Evolutionary conservation across 2,797 vertebrate species (phyloP).

Genomic region (Pipistrellus kuhlii): DNA sequence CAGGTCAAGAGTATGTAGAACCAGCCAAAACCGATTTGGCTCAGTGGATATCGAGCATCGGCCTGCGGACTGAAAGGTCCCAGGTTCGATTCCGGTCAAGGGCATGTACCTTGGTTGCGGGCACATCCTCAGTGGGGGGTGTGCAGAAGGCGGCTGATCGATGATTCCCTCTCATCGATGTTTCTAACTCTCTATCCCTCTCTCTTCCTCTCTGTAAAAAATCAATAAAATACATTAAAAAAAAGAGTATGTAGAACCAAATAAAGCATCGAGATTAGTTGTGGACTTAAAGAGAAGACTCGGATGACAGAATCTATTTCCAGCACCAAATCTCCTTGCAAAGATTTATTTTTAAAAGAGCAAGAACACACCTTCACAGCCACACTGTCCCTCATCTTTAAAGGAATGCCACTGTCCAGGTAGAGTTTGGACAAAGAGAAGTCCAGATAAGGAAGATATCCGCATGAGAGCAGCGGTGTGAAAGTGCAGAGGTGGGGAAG

Average conservation of each 20-base stretch:
- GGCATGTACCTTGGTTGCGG: too few relatives aligned
- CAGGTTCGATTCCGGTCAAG: too few relatives aligned
- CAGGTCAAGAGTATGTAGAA: neutral
- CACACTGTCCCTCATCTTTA: neutral
- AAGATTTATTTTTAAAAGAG: neutral
- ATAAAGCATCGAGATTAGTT: neutral
- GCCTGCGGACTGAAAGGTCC: too few relatives aligned
- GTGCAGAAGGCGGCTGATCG: too few relatives aligned
- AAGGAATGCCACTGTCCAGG: neutral
- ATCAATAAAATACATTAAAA: too few relatives aligned
- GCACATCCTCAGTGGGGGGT: too few relatives aligned
- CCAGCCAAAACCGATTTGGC: too few relatives aligned
- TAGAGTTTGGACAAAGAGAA: neutral
- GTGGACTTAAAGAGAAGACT: neutral
- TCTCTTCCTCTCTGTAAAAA: too few relatives aligned
- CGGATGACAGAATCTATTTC: neutral
- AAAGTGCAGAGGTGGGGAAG: neutral
- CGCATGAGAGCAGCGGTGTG: neutral
- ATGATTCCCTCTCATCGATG: too few relatives aligned
- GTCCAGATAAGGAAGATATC: neutral
- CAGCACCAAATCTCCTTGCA: neutral
- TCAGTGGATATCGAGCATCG: too few relatives aligned
- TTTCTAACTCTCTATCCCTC: too few relatives aligned
- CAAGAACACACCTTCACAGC: neutral
- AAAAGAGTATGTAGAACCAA: neutral